phyloP scores from a whole-genome alignment of 2,888 invertebrate species.

The Pollenia amentaria region DNA sequence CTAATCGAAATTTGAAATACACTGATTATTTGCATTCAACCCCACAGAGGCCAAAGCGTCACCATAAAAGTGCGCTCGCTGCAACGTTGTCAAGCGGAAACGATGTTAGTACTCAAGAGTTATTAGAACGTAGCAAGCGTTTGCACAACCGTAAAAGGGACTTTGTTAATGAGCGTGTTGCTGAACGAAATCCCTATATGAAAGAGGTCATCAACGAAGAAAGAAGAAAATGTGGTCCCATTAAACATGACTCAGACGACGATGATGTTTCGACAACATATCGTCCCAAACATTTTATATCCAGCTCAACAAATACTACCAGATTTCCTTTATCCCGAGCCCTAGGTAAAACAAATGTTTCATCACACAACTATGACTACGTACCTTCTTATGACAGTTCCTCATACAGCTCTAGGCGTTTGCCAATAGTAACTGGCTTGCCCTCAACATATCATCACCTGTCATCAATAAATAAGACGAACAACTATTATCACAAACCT shows the following conservation, averaged over 20 bases:
- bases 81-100: conserved; percentile 67
- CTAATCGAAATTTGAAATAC: conserved; percentile 67
- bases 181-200: conserved; percentile 84
- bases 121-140: conserved; percentile 83
- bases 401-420: conserved; percentile 69
- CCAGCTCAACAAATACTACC: conserved; percentile 9
- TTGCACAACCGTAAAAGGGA: conserved; percentile 83
- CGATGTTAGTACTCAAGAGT: conserved; percentile 81
- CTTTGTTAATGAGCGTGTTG: conserved; percentile 83
- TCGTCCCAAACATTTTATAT: conserved; percentile 75
- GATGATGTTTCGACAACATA: conserved; percentile 76
- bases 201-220: conserved; percentile 80
- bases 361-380: conserved; percentile 65
- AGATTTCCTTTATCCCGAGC: conserved; percentile 81
- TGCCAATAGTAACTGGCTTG: conserved; percentile 62
- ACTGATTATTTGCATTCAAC: conserved; percentile 41
- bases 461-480: conserved; percentile 56
- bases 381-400: conserved; percentile 68
- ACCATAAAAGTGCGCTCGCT: conserved; percentile 45
- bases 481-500: conserved; percentile 62
- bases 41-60: conserved; percentile 74
- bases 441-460: conserved; percentile 53
- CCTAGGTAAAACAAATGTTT: conserved; percentile 72
- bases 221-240: conserved; percentile 62
- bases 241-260: conserved; percentile 66